phyloP scores from a whole-genome alignment of 2,888 invertebrate genomes.

The Harpalus rubripes region DNA sequence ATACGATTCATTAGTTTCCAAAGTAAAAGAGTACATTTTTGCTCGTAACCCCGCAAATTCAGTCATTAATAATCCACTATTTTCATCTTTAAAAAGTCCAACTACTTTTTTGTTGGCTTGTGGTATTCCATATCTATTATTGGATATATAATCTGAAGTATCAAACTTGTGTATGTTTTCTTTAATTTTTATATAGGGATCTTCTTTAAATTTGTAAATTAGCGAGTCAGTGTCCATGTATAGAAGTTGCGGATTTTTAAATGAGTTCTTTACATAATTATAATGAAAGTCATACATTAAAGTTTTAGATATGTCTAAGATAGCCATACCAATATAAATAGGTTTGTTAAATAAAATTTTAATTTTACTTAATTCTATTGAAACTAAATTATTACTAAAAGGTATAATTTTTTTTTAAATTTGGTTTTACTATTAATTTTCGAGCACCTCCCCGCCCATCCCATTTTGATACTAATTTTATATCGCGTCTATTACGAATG shows the following conservation, averaged over 20 bases:
- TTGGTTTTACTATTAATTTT: conserved; percentile 72
- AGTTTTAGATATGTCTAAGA: conserved; percentile 75
- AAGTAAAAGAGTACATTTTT: conserved; percentile 71
- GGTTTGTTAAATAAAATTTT: conserved; percentile 73
- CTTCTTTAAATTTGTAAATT: conserved; percentile 69
- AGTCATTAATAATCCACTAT: conserved; percentile 63
- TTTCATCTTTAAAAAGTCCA: conserved; percentile 71
- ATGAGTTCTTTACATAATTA: conserved; percentile 71
- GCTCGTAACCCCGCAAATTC: conserved; percentile 71
- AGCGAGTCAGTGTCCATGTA: conserved; percentile 71
- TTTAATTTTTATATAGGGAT: conserved; percentile 68
- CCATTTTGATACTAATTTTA: conserved; percentile 71
- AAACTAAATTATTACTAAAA: conserved; percentile 73
- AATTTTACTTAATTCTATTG: conserved; percentile 72
- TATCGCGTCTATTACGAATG: conserved; percentile 74
- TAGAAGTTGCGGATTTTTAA: conserved; percentile 66
- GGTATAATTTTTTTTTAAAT: conserved; percentile 71
- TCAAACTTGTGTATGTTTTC: conserved; percentile 67
- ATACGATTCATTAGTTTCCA: background rate
- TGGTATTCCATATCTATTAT: conserved; percentile 71
- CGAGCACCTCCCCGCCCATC: conserved; percentile 71
- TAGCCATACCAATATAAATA: conserved; percentile 74
- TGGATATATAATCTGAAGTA: conserved; percentile 71
- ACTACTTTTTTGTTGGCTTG: conserved; percentile 71
- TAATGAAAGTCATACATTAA: conserved; percentile 75